Base-by-base conservation (phyloP, 2,888 invertebrate genomes). In the Trachelus stipa region DNA sequence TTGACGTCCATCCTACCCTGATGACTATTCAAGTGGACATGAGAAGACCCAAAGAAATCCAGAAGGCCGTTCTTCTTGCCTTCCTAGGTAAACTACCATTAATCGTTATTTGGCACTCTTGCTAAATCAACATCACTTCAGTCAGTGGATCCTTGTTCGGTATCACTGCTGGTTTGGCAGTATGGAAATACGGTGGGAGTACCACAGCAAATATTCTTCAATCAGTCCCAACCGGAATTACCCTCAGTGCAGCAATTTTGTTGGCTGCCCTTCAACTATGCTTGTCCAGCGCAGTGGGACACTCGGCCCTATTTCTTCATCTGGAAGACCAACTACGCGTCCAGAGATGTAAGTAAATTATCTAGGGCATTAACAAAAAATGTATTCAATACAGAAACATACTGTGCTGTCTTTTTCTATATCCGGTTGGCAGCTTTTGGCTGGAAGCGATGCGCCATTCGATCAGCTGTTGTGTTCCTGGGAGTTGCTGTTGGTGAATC, bases 1-100 rank as follows among this genome's bases (percentile, higher is more conserved):
- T 96, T 85, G 96, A 97, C 88, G 95, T 97, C 78, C 96, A 97
- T 92, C 96, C 97, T 1, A 95, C 95, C 87, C 93, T 98, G 87
- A 94, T 98, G 82, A 98, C 98, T 0, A 95, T 98, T 75, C 98
- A 98, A 92, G 96, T 97, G 81, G 98, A 98, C 90, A 98, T 98
- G 98, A 94, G 94, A 81, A 94, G 96, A 81, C 96, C 96, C 82
- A 92, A 93, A 1, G 94, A 95, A 85, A 95, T 98, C 82, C 94
- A 95, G 83, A 92, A 93, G 85, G 96, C 97, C 0, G 94, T 97
- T 0, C 85, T 95, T 2, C 92, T 94, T 12, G 96, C 96, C 12
- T 97, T 97, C 90, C 85, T 93, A 56, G 92, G 96, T 96, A 91
- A 91, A 92, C 90, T 73, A 69, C 77, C 1, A 11, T 71, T 23